Percentiles rank a stretch among this genome's conserved stretches.
phyloP scores from a whole-genome alignment of 1,140 invertebrate species.

The Polypedilum pembai region DNA sequence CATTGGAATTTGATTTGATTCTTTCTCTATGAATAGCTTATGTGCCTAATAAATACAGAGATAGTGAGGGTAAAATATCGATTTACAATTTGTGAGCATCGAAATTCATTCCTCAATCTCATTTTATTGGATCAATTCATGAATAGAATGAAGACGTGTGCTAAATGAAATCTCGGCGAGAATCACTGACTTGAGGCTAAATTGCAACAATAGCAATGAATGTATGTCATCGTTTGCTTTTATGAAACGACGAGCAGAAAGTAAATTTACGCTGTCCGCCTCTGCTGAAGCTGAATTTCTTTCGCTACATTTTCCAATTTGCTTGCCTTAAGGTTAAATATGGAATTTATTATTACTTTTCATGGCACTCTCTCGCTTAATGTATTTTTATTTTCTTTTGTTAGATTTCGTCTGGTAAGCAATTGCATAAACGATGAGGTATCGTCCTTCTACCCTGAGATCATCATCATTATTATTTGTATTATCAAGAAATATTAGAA shows the following conservation, averaged over 20 bases:
- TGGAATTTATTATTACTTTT: conserved; percentile 27
- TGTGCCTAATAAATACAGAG: no score
- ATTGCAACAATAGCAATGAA: conserved; percentile 1
- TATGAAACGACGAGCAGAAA: neutral
- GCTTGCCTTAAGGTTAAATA: conserved; percentile 22
- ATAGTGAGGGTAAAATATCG: no score
- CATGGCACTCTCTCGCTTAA: conserved; percentile 13
- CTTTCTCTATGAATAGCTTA: neutral
- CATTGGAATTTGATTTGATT: conserved; percentile 12
- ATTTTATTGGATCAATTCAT: no score
- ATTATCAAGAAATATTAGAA: neutral
- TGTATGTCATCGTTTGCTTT: conserved; percentile 9
- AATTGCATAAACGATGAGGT: conserved; percentile 17
- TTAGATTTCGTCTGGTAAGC: neutral
- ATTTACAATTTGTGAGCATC: no score
- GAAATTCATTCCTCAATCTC: no score
- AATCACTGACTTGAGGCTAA: conserved; percentile 10
- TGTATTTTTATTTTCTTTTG: conserved; percentile 13
- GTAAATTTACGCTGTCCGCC: neutral
- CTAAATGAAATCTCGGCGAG: neutral
- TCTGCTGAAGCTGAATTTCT: neutral
- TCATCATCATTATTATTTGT: neutral
- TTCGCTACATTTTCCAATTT: conserved; percentile 21
- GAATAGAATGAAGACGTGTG: neutral
- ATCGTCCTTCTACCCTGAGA: conserved; percentile 2